These are phyloP conservation scores for Eretmochelys imbricata DNA, from an alignment of 2,113 vertebrate species.

Conservation along the genomic window DNA sequence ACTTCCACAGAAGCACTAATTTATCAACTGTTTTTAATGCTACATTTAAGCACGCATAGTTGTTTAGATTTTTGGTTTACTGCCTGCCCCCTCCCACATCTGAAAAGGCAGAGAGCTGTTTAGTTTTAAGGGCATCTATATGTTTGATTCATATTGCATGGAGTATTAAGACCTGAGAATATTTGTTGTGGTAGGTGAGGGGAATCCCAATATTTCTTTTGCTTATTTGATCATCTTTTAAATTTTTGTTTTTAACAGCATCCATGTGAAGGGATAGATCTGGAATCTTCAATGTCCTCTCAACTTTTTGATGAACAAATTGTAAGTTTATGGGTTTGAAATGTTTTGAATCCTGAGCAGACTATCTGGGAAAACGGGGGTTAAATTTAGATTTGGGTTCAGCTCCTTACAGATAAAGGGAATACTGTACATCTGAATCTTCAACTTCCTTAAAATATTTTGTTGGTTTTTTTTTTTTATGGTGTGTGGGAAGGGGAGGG, in stretches of 20 bases:
- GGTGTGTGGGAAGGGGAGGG: neutral
- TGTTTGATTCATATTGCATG: neutral
- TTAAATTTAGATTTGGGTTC: neutral
- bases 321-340: slow-evolving; percentile 66
- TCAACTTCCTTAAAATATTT: neutral
- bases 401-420: neutral
- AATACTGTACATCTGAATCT: neutral
- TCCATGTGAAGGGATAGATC: slow-evolving; percentile 48
- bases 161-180: neutral
- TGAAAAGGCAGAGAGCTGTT: neutral
- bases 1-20: neutral
- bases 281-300: slow-evolving; percentile 71
- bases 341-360: neutral
- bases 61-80: neutral
- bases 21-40: neutral
- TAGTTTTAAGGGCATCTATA: neutral
- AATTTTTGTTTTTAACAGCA: slow-evolving; percentile 60
- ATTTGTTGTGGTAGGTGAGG: neutral
- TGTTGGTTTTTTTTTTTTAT: fast-evolving
- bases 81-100: too few relatives aligned
- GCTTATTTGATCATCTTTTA: neutral
- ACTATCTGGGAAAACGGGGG: neutral
- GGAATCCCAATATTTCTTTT: neutral
- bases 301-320: slow-evolving; percentile 75
- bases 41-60: neutral